Evolutionary conservation across 2,113 vertebrate species (phyloP).

Genomic region (Caranx ignobilis): DNA sequence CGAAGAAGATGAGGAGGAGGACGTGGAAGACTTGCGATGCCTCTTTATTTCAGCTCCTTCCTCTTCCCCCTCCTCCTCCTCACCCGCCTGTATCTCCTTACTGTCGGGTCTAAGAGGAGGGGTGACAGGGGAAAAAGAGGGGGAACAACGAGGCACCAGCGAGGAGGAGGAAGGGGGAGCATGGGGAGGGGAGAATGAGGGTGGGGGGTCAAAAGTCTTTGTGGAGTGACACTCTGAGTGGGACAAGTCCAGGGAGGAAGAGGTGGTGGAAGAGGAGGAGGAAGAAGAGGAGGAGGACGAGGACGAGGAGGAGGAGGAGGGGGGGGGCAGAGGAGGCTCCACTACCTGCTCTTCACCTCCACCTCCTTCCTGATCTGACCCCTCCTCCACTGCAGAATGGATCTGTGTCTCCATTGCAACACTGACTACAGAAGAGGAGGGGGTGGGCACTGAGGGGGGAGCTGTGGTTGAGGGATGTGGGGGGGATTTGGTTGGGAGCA

Average conservation of each 20-base stretch:
- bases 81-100: slow-evolving; percentile 46
- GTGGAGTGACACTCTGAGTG: slow-evolving; percentile 93
- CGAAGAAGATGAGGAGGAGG: slow-evolving; percentile 66
- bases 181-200: slow-evolving; percentile 76
- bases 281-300: slow-evolving; percentile 82
- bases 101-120: slow-evolving; percentile 56
- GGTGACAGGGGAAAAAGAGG: slow-evolving; percentile 80
- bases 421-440: slow-evolving; percentile 35
- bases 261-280: slow-evolving; percentile 71
- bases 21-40: slow-evolving; percentile 67
- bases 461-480: neutral
- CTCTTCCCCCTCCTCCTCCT: slow-evolving; percentile 35
- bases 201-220: slow-evolving; percentile 91
- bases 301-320: slow-evolving; percentile 83
- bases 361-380: slow-evolving; percentile 84
- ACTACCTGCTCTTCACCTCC: slow-evolving; percentile 85
- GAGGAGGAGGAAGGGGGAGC: slow-evolving; percentile 76
- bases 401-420: slow-evolving; percentile 76
- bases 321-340: slow-evolving; percentile 58
- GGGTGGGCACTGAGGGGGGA: slow-evolving; percentile 37
- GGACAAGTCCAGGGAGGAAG: slow-evolving; percentile 76
- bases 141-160: slow-evolving; percentile 79
- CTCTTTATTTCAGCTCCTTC: slow-evolving; percentile 58
- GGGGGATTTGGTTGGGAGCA: neutral
- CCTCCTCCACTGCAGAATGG: slow-evolving; percentile 69